phyloP scores from a whole-genome alignment of 2,113 vertebrate genomes.

The Zapornia atra region DNA sequence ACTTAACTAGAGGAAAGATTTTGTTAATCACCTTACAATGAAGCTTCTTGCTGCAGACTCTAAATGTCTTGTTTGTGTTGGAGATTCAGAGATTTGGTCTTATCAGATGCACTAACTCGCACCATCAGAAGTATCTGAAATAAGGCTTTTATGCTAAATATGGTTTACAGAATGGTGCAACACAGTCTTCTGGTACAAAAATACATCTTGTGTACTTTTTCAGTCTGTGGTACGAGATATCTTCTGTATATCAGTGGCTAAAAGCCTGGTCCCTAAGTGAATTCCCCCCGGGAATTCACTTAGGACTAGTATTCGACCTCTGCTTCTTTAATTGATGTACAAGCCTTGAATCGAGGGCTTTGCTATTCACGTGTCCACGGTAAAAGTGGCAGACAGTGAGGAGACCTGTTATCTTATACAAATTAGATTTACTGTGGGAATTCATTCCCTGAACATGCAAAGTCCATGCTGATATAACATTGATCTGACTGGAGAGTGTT shows the following conservation, averaged over 20 bases:
- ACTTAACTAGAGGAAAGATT: background rate
- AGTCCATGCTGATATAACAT: background rate
- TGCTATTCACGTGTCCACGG: background rate
- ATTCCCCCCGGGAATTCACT: background rate
- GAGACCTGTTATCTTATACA: background rate
- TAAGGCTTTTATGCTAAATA: background rate
- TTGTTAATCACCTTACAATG: background rate
- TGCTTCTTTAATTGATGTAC: background rate
- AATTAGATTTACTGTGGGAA: background rate
- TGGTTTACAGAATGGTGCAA: background rate
- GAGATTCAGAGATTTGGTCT: background rate
- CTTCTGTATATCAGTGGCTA: background rate
- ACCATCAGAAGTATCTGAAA: background rate
- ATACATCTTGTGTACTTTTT: background rate
- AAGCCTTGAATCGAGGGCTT: background rate
- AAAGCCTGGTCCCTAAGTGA: background rate
- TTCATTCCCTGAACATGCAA: background rate
- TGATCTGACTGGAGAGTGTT: background rate
- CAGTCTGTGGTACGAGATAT: background rate
- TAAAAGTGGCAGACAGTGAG: background rate
- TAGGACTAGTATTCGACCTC: background rate
- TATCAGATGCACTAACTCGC: background rate
- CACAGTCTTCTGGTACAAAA: background rate
- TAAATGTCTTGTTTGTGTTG: background rate
- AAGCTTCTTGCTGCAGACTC: background rate